These are phyloP conservation scores for rabbit (Oryctolagus cuniculus) DNA, from an alignment of 2,113 vertebrate species.

Conservation along the genomic window mOryCun1.1 NC_091449.1:53569001-53569500, in stretches of 20 bases:
- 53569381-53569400: background rate
- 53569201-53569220: background rate
- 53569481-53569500: background rate
- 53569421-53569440: background rate
- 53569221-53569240: background rate
- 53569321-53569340: background rate
- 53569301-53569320: background rate
- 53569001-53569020: background rate
- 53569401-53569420: background rate
- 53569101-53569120: background rate
- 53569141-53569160: conserved; percentile 6
- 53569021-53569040: background rate
- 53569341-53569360: background rate
- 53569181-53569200: background rate
- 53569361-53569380: background rate
- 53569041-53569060: background rate
- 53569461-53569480: background rate
- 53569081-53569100: background rate
- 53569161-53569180: background rate
- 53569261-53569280: background rate
- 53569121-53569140: background rate
- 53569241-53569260: background rate
- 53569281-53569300: background rate
- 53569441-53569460: background rate
- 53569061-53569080: background rate